phyloP scores from a whole-genome alignment of 2,113 vertebrate genomes.

The Gopherus flavomarginatus region DNA sequence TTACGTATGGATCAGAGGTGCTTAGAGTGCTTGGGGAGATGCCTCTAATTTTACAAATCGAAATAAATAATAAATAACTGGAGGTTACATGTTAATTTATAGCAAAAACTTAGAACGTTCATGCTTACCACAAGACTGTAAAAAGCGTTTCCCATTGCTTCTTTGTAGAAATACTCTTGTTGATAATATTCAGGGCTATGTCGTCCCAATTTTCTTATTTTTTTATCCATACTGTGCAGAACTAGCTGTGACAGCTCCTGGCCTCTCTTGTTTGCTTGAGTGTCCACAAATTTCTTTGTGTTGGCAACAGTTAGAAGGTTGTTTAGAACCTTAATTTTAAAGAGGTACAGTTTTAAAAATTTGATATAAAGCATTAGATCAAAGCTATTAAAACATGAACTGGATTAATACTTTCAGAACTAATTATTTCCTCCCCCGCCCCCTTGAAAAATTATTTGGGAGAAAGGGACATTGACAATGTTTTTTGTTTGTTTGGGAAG shows the following conservation, averaged over 20 bases:
- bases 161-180: conserved; percentile 41
- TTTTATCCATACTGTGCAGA: conserved; percentile 24
- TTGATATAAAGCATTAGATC: neutral
- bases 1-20: neutral
- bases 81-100: neutral
- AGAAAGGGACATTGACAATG: neutral
- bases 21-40: no score
- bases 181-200: conserved; percentile 22
- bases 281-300: conserved; percentile 24
- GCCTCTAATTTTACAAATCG: neutral
- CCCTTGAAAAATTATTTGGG: neutral
- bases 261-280: conserved; percentile 13
- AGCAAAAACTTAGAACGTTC: neutral
- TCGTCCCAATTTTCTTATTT: conserved; percentile 4
- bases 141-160: conserved; percentile 36
- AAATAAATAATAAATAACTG: neutral
- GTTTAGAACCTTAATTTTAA: conserved; percentile 22
- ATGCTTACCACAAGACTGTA: conserved; percentile 37
- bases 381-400: neutral
- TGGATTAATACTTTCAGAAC: neutral
- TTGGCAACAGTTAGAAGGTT: conserved; percentile 24
- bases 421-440: neutral
- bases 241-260: conserved; percentile 33
- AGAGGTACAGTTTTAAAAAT: neutral
- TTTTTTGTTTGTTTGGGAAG: neutral